A percentile compares a stretch with the other conserved stretches of the same genome.
These are phyloP conservation scores for Drosophila repleta DNA, from an alignment of 1,140 invertebrate species.

Conservation along the genomic window DNA sequence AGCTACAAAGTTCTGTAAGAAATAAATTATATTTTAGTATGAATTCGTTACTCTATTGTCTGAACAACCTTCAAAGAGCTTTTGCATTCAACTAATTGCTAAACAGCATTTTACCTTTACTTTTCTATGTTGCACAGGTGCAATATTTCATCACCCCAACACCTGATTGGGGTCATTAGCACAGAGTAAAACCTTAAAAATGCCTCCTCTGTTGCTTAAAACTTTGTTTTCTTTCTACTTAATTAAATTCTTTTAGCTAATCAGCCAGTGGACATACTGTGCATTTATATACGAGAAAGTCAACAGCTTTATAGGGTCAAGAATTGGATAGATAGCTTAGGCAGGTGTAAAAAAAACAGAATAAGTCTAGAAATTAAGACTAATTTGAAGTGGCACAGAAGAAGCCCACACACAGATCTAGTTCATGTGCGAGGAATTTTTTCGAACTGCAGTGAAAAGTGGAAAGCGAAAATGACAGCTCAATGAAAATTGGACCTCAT, in stretches of 20 bases:
- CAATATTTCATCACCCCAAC: constrained; percentile 10
- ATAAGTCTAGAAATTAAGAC: constrained; percentile 3
- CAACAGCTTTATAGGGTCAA: neutral
- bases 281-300: constrained; percentile 29
- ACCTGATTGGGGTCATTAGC: constrained; percentile 45
- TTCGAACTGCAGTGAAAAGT: constrained; percentile 6
- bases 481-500: constrained; percentile 60
- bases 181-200: constrained; percentile 50
- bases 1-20: constrained; percentile 91
- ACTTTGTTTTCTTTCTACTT: constrained; percentile 12
- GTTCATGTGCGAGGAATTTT: constrained; percentile 32
- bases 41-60: neutral
- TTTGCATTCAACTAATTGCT: constrained; percentile 20
- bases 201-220: constrained; percentile 17
- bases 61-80: constrained; percentile 25
- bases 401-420: constrained; percentile 38
- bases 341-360: neutral
- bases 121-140: neutral
- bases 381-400: neutral
- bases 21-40: neutral
- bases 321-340: neutral
- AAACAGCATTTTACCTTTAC: constrained; percentile 39
- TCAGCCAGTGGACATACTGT: constrained; percentile 4
- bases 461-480: constrained; percentile 35
- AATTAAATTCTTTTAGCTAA: constrained; percentile 32